Evolutionary conservation across 2,797 vertebrate species (phyloP).

Genomic region (Champsocephalus esox): DNA sequence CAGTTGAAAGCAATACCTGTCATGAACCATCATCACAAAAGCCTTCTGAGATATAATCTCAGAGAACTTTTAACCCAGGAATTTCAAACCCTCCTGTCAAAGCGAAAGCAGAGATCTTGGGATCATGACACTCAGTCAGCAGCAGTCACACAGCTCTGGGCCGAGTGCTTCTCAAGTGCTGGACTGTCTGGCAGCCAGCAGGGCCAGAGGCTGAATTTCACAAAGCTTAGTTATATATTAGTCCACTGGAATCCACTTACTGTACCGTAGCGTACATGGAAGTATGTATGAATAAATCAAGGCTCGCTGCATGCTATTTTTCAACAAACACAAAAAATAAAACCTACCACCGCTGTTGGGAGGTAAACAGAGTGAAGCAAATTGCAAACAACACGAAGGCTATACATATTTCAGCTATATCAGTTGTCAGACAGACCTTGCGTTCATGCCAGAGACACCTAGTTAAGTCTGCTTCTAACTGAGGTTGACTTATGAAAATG

Average conservation of each 20-base stretch:
- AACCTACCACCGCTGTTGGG: conserved; percentile 36
- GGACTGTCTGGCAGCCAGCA: conserved; percentile 79
- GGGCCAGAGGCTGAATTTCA: conserved; percentile 73
- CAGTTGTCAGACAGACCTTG: conserved; percentile 71
- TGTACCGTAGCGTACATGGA: conserved; percentile 35
- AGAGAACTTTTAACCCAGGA: conserved; percentile 86
- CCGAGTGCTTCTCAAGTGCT: conserved; percentile 78
- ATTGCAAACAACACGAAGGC: conserved; percentile 58
- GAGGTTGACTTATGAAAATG: conserved; percentile 75
- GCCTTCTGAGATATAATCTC: conserved; percentile 86
- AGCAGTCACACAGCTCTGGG: conserved; percentile 85
- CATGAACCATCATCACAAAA: conserved; percentile 84
- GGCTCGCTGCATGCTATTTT: conserved; percentile 39
- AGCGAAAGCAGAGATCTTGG: conserved; percentile 83
- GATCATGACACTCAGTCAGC: conserved; percentile 86
- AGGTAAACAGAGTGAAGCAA: conserved; percentile 65
- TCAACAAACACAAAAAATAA: conserved; percentile 31
- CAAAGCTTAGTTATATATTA: conserved; percentile 63
- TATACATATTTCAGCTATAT: conserved; percentile 69
- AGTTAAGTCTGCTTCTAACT: conserved; percentile 72
- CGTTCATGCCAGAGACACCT: conserved; percentile 62
- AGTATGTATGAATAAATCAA: conserved; percentile 54
- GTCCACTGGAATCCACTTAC: conserved; percentile 59
- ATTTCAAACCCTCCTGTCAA: conserved; percentile 87
- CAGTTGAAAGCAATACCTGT: conserved; percentile 80